These are phyloP conservation scores for Tragelaphus eurycerus DNA, from an alignment of 2,797 vertebrate genomes.

Conservation along the genomic window DNA sequence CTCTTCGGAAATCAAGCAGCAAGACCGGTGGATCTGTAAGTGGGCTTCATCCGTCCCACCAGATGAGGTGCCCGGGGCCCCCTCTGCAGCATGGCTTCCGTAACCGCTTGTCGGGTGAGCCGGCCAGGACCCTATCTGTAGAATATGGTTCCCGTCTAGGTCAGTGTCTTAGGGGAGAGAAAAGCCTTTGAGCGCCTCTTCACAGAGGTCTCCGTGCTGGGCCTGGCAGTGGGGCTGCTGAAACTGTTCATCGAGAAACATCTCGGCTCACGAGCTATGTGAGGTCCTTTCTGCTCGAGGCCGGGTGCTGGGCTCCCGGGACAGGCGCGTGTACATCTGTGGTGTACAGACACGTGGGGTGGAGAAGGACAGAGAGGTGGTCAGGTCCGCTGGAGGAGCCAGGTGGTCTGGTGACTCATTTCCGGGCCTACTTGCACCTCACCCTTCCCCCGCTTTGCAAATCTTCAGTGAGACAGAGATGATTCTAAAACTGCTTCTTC, in stretches of 20 bases:
- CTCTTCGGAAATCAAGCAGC: not conserved
- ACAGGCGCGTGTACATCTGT: accelerated
- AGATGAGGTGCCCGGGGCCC: not conserved
- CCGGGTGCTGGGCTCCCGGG: not conserved
- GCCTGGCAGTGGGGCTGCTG: too few relatives aligned
- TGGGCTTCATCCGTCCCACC: not conserved
- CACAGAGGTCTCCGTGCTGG: not conserved
- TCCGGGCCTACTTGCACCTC: too few relatives aligned
- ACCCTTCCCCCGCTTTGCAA: not conserved
- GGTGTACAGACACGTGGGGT: not conserved
- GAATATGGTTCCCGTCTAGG: not conserved
- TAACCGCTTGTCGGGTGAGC: accelerated
- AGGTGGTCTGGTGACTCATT: not conserved
- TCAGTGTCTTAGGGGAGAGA: not conserved
- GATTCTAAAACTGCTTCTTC: not conserved
- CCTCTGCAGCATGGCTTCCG: accelerated
- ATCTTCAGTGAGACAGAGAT: not conserved
- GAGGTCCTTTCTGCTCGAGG: too few relatives aligned
- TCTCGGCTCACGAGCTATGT: not conserved
- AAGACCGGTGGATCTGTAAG: not conserved
- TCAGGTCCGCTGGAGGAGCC: too few relatives aligned
- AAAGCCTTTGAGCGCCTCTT: not conserved
- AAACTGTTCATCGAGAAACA: not conserved
- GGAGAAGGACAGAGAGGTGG: not conserved
- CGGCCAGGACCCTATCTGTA: not conserved